Evolutionary conservation across 2,888 invertebrate genomes (phyloP), one percentile per base, ranked within the genome.

Genomic region (Trichopria drosophilae): DNA sequence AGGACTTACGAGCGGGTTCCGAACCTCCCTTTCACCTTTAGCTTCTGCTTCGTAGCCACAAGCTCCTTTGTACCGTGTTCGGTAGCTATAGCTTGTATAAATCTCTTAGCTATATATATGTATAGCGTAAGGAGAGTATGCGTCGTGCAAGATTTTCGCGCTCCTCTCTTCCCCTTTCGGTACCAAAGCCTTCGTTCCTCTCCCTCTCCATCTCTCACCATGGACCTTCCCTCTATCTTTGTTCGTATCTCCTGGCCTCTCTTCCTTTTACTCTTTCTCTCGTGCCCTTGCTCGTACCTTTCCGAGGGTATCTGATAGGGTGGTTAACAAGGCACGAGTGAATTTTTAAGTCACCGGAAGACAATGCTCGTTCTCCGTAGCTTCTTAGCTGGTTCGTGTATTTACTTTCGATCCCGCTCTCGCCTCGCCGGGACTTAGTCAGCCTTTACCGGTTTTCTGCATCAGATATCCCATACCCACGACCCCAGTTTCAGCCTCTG

Each of bases 271-370:
- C 32, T 22, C 41, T 36, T 24, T n/a, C n/a, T 34, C 19, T 43
- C 47, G 47, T 43, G 43, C 43, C 43, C 52, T 47, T 34, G 32
- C 19, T 9, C 28, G n/a, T 16, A 12, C 10, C 5, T 29, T 28
- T 13, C 16, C 55, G 54, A 53, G 59, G 62, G 63, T 62, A 69
- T 69, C 72, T 64, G 72, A 72, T 72, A 72, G 64, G 61, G 59
- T 62, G 66, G 60, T 71, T 75, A 75, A 75, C 74, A 73, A 75
- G 72, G 65, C 74, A 75, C 74, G 73, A 74, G 70, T 69, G 68
- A 67, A 72, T 74, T 73, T 74, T 74, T 69, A 72, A 73, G 69
- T 72, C 70, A 68, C 64, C 65, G 61, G 62, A 72, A 67, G 68
- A 74, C 73, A 73, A 74, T 74, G 72, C 69, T 53, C 63, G 55